Conservation (phyloP, 2,888 invertebrate species). For the Diaperis boleti region DNA sequence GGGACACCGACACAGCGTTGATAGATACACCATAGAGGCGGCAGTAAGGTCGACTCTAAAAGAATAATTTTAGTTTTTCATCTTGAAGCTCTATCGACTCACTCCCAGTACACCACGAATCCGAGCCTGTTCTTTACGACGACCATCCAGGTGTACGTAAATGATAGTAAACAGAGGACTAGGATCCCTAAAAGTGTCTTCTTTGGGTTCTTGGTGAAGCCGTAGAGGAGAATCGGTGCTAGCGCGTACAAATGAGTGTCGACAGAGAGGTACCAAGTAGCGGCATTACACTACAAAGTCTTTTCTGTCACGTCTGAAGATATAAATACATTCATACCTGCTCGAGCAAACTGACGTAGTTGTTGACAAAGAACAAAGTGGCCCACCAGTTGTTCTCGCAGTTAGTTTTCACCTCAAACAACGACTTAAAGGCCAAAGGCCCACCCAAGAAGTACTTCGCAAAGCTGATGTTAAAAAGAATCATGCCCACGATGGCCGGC, state of each 20-base stretch:
- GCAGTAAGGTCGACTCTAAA: background rate
- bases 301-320: no score
- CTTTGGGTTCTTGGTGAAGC: background rate
- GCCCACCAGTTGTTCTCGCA: constrained; percentile 12
- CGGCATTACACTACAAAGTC: constrained; percentile 5
- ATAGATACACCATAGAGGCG: background rate
- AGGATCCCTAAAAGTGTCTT: background rate
- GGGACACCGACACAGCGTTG: background rate
- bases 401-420: background rate
- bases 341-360: background rate
- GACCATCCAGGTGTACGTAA: background rate
- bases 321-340: background rate
- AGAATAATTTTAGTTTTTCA: background rate
- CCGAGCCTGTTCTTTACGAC: background rate
- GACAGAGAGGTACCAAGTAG: constrained; percentile 26
- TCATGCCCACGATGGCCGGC: background rate
- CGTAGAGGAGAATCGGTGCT: constrained; percentile 5
- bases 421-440: background rate
- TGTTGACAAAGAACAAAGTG: constrained; percentile 7
- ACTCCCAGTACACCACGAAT: constrained; percentile 3
- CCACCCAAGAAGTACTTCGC: background rate
- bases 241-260: constrained; percentile 21
- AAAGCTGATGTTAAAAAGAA: background rate
- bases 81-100: background rate
- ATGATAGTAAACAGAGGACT: background rate